Evolutionary conservation across 2,113 vertebrate genomes (phyloP).

Genomic region (Toxotes chatareus): DNA sequence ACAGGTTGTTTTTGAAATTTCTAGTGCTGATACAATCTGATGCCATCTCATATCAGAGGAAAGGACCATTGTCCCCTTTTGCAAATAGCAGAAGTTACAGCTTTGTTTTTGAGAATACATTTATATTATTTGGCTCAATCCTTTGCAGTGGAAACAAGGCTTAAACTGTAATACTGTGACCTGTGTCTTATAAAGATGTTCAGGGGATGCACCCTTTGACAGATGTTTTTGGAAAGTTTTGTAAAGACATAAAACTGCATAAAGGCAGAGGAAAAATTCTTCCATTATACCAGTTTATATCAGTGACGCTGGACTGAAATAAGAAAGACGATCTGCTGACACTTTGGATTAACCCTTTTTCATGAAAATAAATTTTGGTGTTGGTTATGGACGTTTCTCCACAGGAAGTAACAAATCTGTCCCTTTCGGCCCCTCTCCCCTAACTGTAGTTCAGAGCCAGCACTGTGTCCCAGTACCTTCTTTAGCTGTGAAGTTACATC

Average conservation of each 20-base stretch:
- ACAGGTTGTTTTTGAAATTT: background rate
- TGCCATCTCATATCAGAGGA: background rate
- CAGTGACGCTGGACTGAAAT: constrained; percentile 20
- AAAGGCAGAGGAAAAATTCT: constrained; percentile 51
- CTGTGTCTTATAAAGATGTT: background rate
- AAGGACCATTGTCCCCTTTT: background rate
- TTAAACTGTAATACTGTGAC: background rate
- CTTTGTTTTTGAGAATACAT: background rate
- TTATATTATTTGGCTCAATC: background rate
- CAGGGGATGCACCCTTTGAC: background rate
- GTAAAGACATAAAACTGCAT: constrained; percentile 24
- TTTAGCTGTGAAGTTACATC: constrained; percentile 16
- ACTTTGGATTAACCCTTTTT: background rate
- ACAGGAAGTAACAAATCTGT: constrained; percentile 16
- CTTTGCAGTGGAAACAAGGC: background rate
- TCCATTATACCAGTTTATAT: constrained; percentile 21
- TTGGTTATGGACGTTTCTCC: constrained; percentile 2
- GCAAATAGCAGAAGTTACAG: background rate
- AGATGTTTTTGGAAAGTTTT: background rate
- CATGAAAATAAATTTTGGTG: background rate
- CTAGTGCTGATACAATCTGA: background rate
- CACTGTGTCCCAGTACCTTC: background rate
- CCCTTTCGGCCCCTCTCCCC: background rate
- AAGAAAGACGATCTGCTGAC: background rate
- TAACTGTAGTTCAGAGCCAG: constrained; percentile 5